Base-by-base conservation (phyloP, 2,888 invertebrate species). In the Reticulitermes lucifugus region DNA sequence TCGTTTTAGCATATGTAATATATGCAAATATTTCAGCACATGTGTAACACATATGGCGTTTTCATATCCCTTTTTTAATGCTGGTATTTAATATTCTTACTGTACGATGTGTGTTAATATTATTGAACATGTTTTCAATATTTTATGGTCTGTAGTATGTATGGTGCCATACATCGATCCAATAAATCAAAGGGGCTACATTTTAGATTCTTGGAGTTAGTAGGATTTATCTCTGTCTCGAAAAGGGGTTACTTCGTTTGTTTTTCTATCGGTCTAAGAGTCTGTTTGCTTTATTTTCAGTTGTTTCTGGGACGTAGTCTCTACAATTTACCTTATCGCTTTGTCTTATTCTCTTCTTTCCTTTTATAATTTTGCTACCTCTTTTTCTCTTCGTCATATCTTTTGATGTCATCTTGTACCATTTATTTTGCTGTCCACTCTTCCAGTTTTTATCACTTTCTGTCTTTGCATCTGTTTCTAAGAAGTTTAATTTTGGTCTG, bases 41-140 rank as follows among this genome's bases (percentile, higher is more conserved):
- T 46, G 77, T 77, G 77, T 77, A 43, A 14, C 41, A 21, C 73
- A 77, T 22, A 77, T 77, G 77, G 43, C 46, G 46, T 41, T 65
- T 65, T n/a, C 65, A 65, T 65, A 65, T 25, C n/a, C 25, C 4
- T 46, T 77, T 77, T 41, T 75, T 75, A 35, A 77, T 77, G 46
- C 46, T 18, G 77, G 51, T 77, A 77, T 77, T 77, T 77, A 77
- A 77, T 77, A 46, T 77, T 51, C 77, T 77, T 77, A 46, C 51
- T n/a, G 43, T 22, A 46, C 77, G n/a, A 35, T 51, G n/a, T n/a
- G 46, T 46, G 46, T 46, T 51, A 77, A 77, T 51, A 77, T 46
- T 77, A 65, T 65, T 65, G 65, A 25, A 65, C n/a, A 65, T 65
- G 25, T 65, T 25, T 65, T 65, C n/a, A 25, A n/a, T 65, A 65